phyloP scores from a whole-genome alignment of 1,140 invertebrate species.

The Drosophila kikkawai region DNA sequence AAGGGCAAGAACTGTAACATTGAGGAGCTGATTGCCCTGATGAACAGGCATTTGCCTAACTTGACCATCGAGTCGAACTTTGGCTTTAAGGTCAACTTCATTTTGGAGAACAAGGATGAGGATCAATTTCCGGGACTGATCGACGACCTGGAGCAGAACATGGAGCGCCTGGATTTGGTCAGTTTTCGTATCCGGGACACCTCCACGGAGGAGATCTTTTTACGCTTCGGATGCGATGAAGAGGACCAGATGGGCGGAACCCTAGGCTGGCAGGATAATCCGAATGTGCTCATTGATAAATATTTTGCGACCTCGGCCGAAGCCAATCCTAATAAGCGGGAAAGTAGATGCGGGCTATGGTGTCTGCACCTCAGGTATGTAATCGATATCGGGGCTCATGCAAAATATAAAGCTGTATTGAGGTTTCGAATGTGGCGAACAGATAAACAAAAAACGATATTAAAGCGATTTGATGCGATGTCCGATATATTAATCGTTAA shows the following conservation, averaged over 20 bases:
- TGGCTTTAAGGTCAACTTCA: constrained; percentile 87
- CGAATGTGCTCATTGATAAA: constrained; percentile 34
- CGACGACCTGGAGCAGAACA: constrained; percentile 85
- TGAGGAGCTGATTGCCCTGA: not conserved
- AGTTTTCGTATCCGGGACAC: constrained; percentile 97
- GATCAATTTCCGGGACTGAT: constrained; percentile 87
- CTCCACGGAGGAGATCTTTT: constrained; percentile 94
- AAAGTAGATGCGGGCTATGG: not conserved
- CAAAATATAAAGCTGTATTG: too few species aligned
- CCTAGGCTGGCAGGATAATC: constrained; percentile 8
- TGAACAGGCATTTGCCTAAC: constrained; percentile 45
- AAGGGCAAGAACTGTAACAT: constrained; percentile 47
- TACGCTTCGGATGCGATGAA: constrained; percentile 65
- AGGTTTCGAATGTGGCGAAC: too few species aligned
- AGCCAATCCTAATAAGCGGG: rapidly evolving
- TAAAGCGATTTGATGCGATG: not conserved
- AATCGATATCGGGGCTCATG: not conserved
- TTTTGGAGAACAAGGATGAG: constrained; percentile 87
- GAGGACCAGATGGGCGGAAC: constrained; percentile 25
- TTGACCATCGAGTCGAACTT: constrained; percentile 86
- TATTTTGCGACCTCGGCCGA: constrained; percentile 12
- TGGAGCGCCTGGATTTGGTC: constrained; percentile 88
- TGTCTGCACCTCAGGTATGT: not conserved
- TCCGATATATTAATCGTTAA: too few species aligned
- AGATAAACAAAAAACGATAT: not conserved